Percentiles rank a stretch among this genome's conserved stretches.
Conservation (phyloP, 2,888 invertebrate species). For the Spisula solida region DNA sequence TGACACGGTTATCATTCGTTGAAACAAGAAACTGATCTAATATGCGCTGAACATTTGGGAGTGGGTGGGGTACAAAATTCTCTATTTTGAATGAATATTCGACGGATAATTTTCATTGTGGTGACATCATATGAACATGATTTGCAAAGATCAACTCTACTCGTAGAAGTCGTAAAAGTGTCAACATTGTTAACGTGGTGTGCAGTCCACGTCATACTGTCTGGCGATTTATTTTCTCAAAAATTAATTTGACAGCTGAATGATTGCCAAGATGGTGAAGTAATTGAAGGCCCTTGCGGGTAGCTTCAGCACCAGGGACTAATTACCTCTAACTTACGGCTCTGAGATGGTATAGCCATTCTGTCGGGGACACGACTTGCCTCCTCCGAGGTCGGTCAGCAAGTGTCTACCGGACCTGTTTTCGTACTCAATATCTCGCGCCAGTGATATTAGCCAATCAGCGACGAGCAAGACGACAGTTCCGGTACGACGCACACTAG, state of each 20-base stretch:
- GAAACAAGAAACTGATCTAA: background rate
- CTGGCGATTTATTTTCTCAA: background rate
- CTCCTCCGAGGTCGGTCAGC: no score
- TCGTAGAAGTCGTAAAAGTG: background rate
- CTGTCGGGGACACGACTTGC: no score
- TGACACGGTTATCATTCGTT: background rate
- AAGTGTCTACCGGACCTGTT: no score
- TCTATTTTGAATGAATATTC: background rate
- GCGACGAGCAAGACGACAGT: no score
- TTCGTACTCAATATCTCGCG: no score
- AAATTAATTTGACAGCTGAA: background rate
- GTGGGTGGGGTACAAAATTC: constrained; percentile 17
- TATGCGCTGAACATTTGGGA: background rate
- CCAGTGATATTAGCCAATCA: no score
- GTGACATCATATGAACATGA: background rate
- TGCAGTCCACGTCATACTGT: background rate
- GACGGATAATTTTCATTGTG: background rate
- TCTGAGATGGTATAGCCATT: no score
- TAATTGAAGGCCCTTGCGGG: no score
- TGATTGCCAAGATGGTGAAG: background rate
- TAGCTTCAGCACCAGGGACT: no score
- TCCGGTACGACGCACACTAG: no score
- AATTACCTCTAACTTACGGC: no score
- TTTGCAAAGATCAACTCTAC: background rate
- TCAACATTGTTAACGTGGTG: no score